These are phyloP conservation scores for Novumbra hubbsi DNA, from an alignment of 2,797 vertebrate species.

Conservation along the genomic window DNA sequence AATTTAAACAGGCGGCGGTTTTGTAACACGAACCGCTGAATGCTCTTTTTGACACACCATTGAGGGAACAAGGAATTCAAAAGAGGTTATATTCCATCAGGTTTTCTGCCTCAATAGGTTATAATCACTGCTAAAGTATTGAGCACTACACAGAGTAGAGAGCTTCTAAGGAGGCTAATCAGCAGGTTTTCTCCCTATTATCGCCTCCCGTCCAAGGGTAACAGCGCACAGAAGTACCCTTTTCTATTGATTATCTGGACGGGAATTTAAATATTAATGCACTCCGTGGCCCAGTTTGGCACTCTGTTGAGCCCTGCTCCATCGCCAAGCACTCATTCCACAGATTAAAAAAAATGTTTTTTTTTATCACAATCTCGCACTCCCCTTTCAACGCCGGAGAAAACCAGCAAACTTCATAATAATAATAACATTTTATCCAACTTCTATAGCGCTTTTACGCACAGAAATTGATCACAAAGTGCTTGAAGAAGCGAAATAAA, in stretches of 20 bases:
- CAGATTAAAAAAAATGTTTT: slow-evolving; percentile 77
- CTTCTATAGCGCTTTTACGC: too few species aligned
- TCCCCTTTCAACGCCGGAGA: slow-evolving; percentile 72
- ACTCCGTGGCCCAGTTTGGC: slow-evolving; percentile 72
- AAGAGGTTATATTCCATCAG: slow-evolving; percentile 98
- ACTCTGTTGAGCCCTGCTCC: slow-evolving; percentile 75
- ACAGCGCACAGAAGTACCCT: slow-evolving; percentile 79
- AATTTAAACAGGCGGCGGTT: slow-evolving; percentile 85
- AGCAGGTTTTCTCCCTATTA: slow-evolving; percentile 93
- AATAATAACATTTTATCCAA: too few species aligned
- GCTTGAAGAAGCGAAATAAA: too few species aligned
- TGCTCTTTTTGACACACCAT: slow-evolving; percentile 98
- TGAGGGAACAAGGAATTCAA: slow-evolving; percentile 98
- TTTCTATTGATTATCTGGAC: slow-evolving; percentile 83
- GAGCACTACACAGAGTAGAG: slow-evolving; percentile 90
- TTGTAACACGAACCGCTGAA: slow-evolving; percentile 92
- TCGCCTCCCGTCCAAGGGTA: slow-evolving; percentile 85
- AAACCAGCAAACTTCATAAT: slow-evolving; percentile 70
- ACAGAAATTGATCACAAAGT: too few species aligned
- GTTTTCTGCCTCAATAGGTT: slow-evolving; percentile 99
- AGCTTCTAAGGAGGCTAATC: slow-evolving; percentile 92
- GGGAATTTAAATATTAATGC: slow-evolving; percentile 88
- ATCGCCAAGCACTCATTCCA: slow-evolving; percentile 82
- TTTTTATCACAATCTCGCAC: slow-evolving; percentile 71
- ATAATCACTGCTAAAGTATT: slow-evolving; percentile 97